Evolutionary conservation across 1,140 invertebrate genomes (phyloP), one percentile per base, ranked within the genome.

Genomic region (Babylonia areolata): DNA sequence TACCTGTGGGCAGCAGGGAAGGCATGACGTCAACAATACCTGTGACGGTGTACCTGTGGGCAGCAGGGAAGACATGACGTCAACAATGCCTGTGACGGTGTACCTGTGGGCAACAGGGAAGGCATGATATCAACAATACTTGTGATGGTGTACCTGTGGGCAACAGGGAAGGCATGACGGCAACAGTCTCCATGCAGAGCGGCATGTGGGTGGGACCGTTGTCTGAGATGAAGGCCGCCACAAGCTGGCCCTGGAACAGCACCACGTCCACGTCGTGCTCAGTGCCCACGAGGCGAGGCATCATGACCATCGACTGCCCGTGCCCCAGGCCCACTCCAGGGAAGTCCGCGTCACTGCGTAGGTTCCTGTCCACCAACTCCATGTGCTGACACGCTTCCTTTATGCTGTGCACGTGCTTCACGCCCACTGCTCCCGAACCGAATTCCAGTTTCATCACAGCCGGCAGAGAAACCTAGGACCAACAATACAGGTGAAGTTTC

Each of bases 221-320:
- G 80, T 92, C 91, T 0, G 90, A 90, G 23, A 92, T 82, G 51
- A 89, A 91, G 3, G 91, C 91, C 20, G 86, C 88, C 46, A 92
- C 64, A 1, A 91, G 71, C 75, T 90, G 88, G 35, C 88, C 79
- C 35, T 91, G 35, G 42, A 81, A 90, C 0, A 92, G 87, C 17
- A 91, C 79, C 3, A 92, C 37, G 81, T 92, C 90, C 0, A 91
- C 86, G 78, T 90, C 89, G 77, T 92, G 91, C 78, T 92, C 90
- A 20, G 90, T 88, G 5, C 42, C 91, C 5, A 39, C 58, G 9
- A 88, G 35, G 28, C 81, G 87, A 28, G 90, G 87, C 87, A 90
- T 90, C 40, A 90, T 42, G 81, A 90, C 37, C 82, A 92, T 87
- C 37, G 83, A 71, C 40, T 88, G 88, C 12, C 89, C 88, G 40